These are phyloP conservation scores for Agapornis canus DNA, from an alignment of 2,797 vertebrate species.

Conservation along the genomic window DNA sequence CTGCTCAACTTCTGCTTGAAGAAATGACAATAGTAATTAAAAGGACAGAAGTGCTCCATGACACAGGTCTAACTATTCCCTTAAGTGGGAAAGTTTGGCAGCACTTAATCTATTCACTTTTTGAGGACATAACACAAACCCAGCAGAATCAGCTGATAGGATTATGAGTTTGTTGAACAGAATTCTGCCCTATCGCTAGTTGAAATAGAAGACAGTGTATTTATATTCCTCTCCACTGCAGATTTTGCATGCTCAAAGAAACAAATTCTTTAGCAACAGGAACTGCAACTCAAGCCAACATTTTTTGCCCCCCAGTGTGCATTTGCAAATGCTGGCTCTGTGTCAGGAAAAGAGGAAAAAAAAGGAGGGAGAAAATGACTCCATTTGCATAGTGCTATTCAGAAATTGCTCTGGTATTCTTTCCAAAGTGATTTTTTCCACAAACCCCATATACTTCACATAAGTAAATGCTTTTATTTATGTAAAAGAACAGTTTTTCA, in stretches of 20 bases:
- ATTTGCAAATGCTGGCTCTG: neutral
- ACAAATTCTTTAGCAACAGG: conserved; percentile 40
- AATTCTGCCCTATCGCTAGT: neutral
- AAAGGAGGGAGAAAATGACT: neutral
- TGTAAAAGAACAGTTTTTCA: neutral
- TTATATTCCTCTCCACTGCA: neutral
- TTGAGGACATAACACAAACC: neutral
- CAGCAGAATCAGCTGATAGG: neutral
- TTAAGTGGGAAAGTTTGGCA: neutral
- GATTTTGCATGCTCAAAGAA: conserved; percentile 28
- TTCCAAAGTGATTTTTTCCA: neutral
- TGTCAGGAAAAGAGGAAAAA: neutral
- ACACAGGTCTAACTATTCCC: neutral
- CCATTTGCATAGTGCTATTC: neutral
- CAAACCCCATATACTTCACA: rapidly evolving
- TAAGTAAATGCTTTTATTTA: neutral
- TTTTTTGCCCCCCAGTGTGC: neutral
- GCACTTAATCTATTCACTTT: neutral
- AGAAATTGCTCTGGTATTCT: neutral
- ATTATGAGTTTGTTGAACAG: neutral
- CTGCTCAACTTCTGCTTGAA: neutral
- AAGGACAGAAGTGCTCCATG: neutral
- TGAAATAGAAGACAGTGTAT: neutral
- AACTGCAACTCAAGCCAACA: conserved; percentile 3
- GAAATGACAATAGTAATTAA: neutral